A percentile compares a stretch with the other conserved stretches of the same genome.
phyloP scores from a whole-genome alignment of 2,888 invertebrate species.

The Lasioglossum lativentre region DNA sequence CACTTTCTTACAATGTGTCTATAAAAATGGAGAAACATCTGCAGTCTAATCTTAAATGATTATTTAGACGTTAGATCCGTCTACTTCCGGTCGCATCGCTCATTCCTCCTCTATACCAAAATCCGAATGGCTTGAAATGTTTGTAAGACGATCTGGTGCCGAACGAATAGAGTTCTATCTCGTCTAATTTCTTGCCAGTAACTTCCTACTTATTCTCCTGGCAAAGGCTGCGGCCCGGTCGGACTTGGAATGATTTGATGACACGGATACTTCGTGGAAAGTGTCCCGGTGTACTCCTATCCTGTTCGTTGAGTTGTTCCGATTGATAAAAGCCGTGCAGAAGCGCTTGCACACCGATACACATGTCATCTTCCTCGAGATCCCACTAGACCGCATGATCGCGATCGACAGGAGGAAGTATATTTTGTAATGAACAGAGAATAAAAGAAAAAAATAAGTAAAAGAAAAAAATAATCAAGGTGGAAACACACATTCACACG shows the following conservation, averaged over 20 bases:
- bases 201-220: background rate
- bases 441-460: constrained; percentile 31
- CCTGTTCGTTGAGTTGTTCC: background rate
- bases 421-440: constrained; percentile 67
- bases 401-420: constrained; percentile 64
- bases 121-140: background rate
- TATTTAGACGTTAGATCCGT: background rate
- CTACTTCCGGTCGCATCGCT: background rate
- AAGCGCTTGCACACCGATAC: constrained; percentile 46
- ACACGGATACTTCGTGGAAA: background rate
- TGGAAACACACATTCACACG: constrained; percentile 60
- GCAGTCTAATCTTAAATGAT: background rate
- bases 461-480: constrained; percentile 30
- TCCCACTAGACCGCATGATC: constrained; percentile 42
- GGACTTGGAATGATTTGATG: constrained; percentile 26
- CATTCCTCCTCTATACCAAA: background rate
- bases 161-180: background rate
- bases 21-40: background rate
- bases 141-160: background rate
- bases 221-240: background rate
- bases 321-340: background rate
- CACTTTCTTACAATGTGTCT: background rate
- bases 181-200: constrained; percentile 1
- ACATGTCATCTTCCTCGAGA: constrained; percentile 52
- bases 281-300: background rate